A percentile compares a stretch with the other conserved stretches of the same genome.
Evolutionary conservation across 2,888 invertebrate genomes (phyloP).

Genomic region (Tinea pellionella): DNA sequence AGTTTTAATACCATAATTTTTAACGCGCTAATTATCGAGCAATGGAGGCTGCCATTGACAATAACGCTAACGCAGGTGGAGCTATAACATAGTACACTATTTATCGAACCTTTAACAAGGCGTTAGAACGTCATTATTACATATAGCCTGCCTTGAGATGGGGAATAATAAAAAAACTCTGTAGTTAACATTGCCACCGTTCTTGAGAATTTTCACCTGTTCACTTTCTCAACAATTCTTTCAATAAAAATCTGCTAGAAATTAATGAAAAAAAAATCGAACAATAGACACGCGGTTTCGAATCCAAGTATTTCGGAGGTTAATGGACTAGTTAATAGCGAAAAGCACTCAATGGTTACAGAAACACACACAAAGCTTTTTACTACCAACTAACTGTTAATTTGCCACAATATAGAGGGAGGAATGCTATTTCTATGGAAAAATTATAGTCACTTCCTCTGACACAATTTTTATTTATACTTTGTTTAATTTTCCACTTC

Average conservation of each 20-base stretch:
- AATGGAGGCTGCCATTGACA: too few species aligned
- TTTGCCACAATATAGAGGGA: constrained; percentile 57
- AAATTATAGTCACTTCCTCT: constrained; percentile 8
- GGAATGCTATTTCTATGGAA: constrained; percentile 39
- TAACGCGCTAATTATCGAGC: too few species aligned
- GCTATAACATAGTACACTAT: too few species aligned
- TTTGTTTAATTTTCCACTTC: background rate
- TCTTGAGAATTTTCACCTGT: too few species aligned
- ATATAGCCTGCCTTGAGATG: too few species aligned
- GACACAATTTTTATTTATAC: background rate
- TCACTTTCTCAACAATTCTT: too few species aligned
- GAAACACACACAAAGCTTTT: constrained; percentile 57
- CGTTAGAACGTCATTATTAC: too few species aligned
- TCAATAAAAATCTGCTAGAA: background rate
- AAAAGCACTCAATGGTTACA: constrained; percentile 68
- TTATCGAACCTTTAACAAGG: too few species aligned
- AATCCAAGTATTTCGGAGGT: constrained; percentile 38
- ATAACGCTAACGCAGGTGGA: too few species aligned
- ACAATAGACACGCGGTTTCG: background rate
- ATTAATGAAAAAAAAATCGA: background rate
- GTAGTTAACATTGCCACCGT: too few species aligned
- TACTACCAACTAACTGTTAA: constrained; percentile 59
- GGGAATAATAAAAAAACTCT: too few species aligned
- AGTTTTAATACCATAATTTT: too few species aligned
- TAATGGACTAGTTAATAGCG: constrained; percentile 65